Conservation (phyloP, 1,140 invertebrate genomes). For the Hermetia illucens region DNA sequence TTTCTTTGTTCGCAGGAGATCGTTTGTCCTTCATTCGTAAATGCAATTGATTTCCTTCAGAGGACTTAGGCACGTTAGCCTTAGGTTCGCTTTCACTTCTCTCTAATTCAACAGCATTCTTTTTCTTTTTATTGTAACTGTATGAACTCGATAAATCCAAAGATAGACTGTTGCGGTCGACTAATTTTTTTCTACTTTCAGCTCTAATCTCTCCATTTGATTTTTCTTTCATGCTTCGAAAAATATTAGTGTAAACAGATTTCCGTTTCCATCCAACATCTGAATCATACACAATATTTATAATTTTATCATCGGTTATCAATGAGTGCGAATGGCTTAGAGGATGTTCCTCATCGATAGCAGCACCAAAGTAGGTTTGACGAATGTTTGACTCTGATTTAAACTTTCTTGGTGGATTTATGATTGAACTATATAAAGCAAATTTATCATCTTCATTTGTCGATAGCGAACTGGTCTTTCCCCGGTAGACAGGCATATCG, state of each 20-base stretch:
- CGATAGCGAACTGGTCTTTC: conserved; percentile 10
- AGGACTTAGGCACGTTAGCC: too few species aligned
- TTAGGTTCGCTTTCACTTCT: too few species aligned
- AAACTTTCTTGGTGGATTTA: conserved; percentile 18
- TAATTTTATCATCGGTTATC: conserved; percentile 30
- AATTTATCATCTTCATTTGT: conserved; percentile 4
- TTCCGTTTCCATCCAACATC: conserved; percentile 31
- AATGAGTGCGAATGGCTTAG: conserved; percentile 30
- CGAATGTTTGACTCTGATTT: conserved; percentile 28
- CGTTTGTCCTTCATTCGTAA: too few species aligned
- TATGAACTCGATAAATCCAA: neutral
- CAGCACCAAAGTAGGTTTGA: conserved; percentile 28
- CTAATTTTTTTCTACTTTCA: neutral
- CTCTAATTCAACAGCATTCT: too few species aligned
- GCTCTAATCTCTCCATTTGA: too few species aligned
- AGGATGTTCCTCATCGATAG: conserved; percentile 20
- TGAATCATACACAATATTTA: conserved; percentile 32
- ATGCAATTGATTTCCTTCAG: too few species aligned
- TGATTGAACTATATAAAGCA: neutral
- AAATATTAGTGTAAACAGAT: conserved; percentile 21
- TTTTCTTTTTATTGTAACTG: neutral
- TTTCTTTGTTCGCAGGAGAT: too few species aligned
- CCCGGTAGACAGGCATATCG: conserved; percentile 18
- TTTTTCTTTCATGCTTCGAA: too few species aligned
- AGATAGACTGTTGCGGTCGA: neutral